phyloP scores from a whole-genome alignment of 2,797 vertebrate species.

The Onychomys arenicola region DNA sequence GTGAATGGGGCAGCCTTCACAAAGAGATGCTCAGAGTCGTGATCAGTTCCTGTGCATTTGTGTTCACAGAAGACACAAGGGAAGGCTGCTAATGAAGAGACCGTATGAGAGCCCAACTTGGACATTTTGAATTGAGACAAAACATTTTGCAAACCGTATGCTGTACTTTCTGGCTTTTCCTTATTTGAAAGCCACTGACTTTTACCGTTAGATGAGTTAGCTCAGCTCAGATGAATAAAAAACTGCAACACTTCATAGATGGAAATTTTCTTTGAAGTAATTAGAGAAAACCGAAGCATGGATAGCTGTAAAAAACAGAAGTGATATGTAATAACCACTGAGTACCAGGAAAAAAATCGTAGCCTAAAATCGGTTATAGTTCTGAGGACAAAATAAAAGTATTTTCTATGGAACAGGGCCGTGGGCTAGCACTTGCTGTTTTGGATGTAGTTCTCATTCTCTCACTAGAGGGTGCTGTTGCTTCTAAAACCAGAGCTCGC shows the following conservation, averaged over 20 bases:
- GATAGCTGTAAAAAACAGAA: conserved; percentile 36
- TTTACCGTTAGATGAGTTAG: conserved; percentile 5
- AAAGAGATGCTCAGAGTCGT: neutral
- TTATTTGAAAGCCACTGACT: conserved; percentile 32
- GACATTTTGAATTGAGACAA: conserved; percentile 16
- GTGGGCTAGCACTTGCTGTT: neutral
- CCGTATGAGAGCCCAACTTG: neutral
- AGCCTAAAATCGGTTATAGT: conserved; percentile 44
- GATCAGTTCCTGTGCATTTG: neutral
- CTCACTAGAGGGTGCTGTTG: conserved; percentile 83
- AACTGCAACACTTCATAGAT: neutral
- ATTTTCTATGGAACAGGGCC: neutral
- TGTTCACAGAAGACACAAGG: neutral
- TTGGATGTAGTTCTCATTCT: conserved; percentile 67
- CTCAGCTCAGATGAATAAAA: neutral
- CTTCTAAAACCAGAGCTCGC: conserved; percentile 73
- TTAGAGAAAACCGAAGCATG: conserved; percentile 23
- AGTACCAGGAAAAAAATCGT: conserved; percentile 35
- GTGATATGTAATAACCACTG: neutral
- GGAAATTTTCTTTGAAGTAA: conserved; percentile 7
- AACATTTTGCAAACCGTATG: neutral
- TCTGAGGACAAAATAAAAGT: conserved; percentile 34
- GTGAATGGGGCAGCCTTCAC: neutral
- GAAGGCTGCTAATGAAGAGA: neutral
- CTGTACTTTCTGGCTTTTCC: neutral